A percentile compares a stretch with the other conserved stretches of the same genome.
These are phyloP conservation scores for Leptodirus hochenwartii DNA, from an alignment of 2,888 invertebrate genomes.

Conservation along the genomic window DNA sequence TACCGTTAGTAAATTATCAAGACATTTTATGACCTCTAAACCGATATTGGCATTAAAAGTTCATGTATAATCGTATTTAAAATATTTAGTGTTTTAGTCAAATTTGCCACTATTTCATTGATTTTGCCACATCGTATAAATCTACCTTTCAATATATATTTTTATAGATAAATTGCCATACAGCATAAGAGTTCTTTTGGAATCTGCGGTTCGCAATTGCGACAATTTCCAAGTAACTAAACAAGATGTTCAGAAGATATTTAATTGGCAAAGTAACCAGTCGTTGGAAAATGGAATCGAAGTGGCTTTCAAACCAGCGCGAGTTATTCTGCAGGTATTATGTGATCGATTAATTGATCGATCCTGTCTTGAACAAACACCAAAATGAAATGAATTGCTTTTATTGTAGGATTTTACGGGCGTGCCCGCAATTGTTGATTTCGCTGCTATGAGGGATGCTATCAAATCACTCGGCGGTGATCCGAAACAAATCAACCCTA, in stretches of 20 bases:
- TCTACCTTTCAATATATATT: no score
- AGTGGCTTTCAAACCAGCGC: constrained; percentile 88
- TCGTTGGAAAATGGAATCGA: constrained; percentile 53
- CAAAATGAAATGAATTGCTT: no score
- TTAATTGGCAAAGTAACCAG: constrained; percentile 75
- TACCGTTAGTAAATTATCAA: no score
- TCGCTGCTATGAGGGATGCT: constrained; percentile 97
- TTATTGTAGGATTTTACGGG: constrained; percentile 85
- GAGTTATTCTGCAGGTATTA: constrained; percentile 89
- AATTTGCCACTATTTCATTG: no score
- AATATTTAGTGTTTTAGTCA: no score
- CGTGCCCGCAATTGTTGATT: constrained; percentile 96
- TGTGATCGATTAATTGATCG: no score
- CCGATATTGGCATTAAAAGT: no score
- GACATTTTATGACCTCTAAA: no score
- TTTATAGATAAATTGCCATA: constrained; percentile 62
- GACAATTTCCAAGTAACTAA: constrained; percentile 82
- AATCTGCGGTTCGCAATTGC: constrained; percentile 91
- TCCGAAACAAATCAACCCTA: constrained; percentile 87
- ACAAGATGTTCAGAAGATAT: constrained; percentile 72
- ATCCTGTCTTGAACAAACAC: no score
- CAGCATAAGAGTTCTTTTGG: constrained; percentile 81
- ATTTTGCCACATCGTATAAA: no score
- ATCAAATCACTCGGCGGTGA: constrained; percentile 73
- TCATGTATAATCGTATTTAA: no score